These are phyloP conservation scores for Hydrophis major DNA, from an alignment of 2,797 vertebrate genomes.

Conservation along the genomic window DNA sequence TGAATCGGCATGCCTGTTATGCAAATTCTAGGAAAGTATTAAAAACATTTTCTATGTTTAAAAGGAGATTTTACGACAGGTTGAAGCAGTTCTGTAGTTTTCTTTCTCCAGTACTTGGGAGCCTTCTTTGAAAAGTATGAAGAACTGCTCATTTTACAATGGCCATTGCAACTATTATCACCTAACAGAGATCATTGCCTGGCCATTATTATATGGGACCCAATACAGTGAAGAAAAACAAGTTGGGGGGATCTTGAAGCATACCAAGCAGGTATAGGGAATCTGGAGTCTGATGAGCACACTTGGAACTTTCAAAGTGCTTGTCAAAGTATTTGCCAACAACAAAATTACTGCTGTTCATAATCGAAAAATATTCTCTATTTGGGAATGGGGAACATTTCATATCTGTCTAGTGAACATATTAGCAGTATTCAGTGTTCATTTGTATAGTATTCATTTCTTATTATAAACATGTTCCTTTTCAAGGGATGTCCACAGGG, in stretches of 20 bases:
- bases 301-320: not conserved
- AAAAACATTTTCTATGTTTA: conserved; percentile 18
- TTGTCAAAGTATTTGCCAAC: not conserved
- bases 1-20: not conserved
- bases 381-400: not conserved
- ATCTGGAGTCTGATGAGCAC: not conserved
- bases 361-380: not conserved
- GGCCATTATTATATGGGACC: not conserved
- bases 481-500: not conserved
- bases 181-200: not conserved
- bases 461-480: not conserved
- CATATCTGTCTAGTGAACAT: not conserved
- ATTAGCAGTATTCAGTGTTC: not conserved
- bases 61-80: conserved; percentile 25
- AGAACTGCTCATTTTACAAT: not conserved
- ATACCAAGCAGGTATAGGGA: not conserved
- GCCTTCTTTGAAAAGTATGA: not conserved
- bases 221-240: not conserved
- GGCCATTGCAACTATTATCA: not conserved
- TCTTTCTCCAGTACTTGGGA: not conserved
- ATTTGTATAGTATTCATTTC: not conserved
- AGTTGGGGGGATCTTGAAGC: not conserved
- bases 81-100: not conserved
- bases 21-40: conserved; percentile 9
- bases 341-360: not conserved